Base-by-base conservation (phyloP, 2,888 invertebrate genomes). In the Selenia dentaria region DNA sequence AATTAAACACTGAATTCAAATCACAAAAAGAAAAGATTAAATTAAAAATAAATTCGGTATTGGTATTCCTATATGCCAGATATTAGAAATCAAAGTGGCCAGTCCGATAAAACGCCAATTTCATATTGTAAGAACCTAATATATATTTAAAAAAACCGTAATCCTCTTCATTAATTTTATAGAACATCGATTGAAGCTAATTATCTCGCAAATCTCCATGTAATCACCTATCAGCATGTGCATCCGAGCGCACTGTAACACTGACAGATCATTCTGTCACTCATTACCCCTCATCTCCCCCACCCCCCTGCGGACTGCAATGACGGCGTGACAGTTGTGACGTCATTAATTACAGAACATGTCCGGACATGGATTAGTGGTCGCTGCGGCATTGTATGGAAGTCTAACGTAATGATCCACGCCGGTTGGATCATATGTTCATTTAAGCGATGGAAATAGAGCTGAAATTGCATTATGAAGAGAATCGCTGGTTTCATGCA, bases 261-360 rank as follows among this genome's bases (percentile, higher is more conserved):
- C 49, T 51, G 54, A 50, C 58, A 57, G 59, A 63, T 67, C 59
- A 59, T 40, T 35, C 49, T 60, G 62, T 65, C 68, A 59, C 59
- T 63, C 60, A 67, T 64, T 66, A 63, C 53, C 40, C 26, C 26
- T 43, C 29, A n/a, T 41, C 33, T 18, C 29, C 8, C 36, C 16
- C 2, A 20, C 18, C 10, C 48, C 22, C 9, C 12, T 38, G 44
- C 52, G 46, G 49, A 51, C 62, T 62, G 66, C 65, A 67, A 57
- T 58, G 66, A 65, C 67, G n/a, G n/a, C n/a, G 62, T 57, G 60
- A 64, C 60, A 60, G 62, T 62, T 61, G 65, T 67, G 69, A 70
- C 61, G 72, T 68, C 71, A 77, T 79, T 76, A 77, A 77, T 77
- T 74, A 75, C 64, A 60, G 59, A 44, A 56, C 62, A 55, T 57